Percentiles rank a stretch among this genome's conserved stretches.
These are phyloP conservation scores for Bucco capensis DNA, from an alignment of 2,113 vertebrate genomes.

Conservation along the genomic window DNA sequence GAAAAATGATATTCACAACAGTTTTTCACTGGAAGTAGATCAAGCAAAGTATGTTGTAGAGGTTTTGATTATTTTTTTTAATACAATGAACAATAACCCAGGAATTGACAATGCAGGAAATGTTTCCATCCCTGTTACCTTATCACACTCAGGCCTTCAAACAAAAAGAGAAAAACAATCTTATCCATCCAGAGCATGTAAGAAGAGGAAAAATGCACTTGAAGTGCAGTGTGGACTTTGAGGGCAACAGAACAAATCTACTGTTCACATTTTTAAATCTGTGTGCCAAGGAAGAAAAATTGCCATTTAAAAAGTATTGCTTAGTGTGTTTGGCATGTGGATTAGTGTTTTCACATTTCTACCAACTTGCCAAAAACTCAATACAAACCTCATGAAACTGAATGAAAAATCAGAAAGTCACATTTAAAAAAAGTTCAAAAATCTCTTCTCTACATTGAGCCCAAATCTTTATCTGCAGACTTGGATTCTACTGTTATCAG, in stretches of 20 bases:
- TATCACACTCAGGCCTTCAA: background rate
- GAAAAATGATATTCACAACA: background rate
- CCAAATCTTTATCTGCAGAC: background rate
- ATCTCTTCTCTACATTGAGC: background rate
- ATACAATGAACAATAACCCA: background rate
- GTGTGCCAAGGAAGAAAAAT: background rate
- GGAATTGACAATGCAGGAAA: background rate
- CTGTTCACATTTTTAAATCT: background rate
- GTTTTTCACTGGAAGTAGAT: background rate
- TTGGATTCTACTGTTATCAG: background rate
- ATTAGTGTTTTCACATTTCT: background rate
- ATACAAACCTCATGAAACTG: background rate
- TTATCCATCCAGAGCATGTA: background rate
- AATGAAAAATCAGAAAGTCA: background rate
- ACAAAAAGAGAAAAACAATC: too few species aligned
- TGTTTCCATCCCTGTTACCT: background rate
- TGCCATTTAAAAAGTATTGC: fast-evolving
- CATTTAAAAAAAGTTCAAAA: fast-evolving
- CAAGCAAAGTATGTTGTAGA: background rate
- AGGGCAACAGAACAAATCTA: background rate
- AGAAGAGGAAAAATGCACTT: background rate
- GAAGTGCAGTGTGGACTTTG: background rate
- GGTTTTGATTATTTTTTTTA: background rate
- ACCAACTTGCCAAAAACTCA: background rate
- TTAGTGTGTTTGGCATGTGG: background rate